Evolutionary conservation across 1,140 invertebrate genomes (phyloP).

Genomic region (Papilio aristodemus): DNA sequence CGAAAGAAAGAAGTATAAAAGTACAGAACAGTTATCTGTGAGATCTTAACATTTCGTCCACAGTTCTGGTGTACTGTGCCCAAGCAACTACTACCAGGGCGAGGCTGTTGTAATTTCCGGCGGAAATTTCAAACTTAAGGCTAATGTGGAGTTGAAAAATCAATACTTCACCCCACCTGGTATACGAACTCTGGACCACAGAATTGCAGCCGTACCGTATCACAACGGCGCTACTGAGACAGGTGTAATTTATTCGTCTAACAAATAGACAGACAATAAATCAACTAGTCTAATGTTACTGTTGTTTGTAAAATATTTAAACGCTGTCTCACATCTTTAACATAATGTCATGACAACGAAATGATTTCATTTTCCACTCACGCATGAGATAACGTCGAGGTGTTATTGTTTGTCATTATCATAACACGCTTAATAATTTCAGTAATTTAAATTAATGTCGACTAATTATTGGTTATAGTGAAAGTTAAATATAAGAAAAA

Average conservation of each 20-base stretch:
- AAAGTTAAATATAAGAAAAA: slow-evolving; percentile 17
- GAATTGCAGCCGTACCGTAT: too few species aligned
- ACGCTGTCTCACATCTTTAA: slow-evolving; percentile 7
- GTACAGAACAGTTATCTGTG: too few species aligned
- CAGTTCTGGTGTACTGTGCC: too few species aligned
- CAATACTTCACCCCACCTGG: too few species aligned
- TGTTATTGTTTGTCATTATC: slow-evolving; percentile 34
- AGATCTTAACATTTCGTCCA: too few species aligned
- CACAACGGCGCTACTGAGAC: too few species aligned
- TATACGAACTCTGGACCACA: too few species aligned
- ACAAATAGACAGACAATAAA: neutral
- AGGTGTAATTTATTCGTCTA: neutral
- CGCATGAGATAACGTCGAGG: slow-evolving; percentile 27
- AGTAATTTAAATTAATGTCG: slow-evolving; percentile 24
- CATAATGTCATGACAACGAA: slow-evolving; percentile 25
- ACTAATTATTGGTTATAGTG: slow-evolving; percentile 30
- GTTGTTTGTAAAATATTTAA: slow-evolving; percentile 23
- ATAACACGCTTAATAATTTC: slow-evolving; percentile 24
- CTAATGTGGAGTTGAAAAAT: too few species aligned
- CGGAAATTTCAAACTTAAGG: too few species aligned
- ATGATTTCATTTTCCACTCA: slow-evolving; percentile 32
- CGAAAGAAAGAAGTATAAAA: too few species aligned
- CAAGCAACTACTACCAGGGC: too few species aligned
- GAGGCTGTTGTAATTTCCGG: too few species aligned
- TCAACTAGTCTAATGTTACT: neutral